A percentile compares a stretch with the other conserved stretches of the same genome.
Evolutionary conservation across 2,797 vertebrate genomes (phyloP).

Genomic region (Tamandua tetradactyla): DNA sequence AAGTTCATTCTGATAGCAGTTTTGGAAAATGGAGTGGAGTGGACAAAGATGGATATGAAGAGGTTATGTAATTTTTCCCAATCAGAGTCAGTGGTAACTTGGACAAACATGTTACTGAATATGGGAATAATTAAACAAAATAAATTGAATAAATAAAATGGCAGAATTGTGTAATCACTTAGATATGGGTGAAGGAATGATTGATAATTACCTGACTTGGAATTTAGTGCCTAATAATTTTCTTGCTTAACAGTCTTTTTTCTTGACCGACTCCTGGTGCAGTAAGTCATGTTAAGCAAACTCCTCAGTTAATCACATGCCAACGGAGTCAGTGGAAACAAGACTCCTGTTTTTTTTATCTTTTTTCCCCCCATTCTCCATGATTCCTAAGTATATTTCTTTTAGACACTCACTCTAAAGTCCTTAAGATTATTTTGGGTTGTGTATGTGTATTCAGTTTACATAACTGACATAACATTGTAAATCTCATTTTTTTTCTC

Average conservation of each 20-base stretch:
- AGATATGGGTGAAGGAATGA: background rate
- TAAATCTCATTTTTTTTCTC: background rate
- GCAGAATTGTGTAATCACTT: background rate
- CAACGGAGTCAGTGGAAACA: background rate
- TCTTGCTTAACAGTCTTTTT: background rate
- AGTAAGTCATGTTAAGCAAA: background rate
- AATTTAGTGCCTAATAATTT: background rate
- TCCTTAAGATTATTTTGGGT: background rate
- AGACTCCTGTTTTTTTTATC: background rate
- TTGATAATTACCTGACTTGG: background rate
- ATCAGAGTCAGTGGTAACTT: background rate
- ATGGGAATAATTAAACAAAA: background rate
- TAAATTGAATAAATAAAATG: background rate
- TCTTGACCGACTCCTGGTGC: no score
- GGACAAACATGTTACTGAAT: background rate
- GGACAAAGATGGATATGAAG: background rate
- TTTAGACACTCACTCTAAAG: background rate
- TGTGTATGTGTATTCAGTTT: background rate
- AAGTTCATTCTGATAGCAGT: background rate
- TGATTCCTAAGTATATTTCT: background rate
- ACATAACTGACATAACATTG: background rate
- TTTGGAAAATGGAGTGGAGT: background rate
- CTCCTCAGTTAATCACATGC: background rate
- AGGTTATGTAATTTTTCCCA: background rate
- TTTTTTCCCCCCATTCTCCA: background rate